Evolutionary conservation across 2,797 vertebrate genomes (phyloP).

Genomic region (Sternarchorhynchus goeldii): DNA sequence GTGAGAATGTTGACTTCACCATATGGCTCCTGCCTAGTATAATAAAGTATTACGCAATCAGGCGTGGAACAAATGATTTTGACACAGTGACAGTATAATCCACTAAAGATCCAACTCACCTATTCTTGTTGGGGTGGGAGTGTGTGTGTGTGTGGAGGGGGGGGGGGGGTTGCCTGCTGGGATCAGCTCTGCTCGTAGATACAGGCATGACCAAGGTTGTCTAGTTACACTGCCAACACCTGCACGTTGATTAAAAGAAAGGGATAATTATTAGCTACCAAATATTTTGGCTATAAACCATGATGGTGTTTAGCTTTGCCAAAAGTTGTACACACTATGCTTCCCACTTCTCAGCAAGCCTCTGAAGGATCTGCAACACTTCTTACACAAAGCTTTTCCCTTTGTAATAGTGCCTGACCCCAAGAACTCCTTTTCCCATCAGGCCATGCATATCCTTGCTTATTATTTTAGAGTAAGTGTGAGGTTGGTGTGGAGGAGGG

Average conservation of each 20-base stretch:
- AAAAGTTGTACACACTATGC: background rate
- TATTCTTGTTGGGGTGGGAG: background rate
- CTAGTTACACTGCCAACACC: background rate
- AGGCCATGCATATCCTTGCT: slow-evolving; percentile 83
- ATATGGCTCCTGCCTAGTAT: too few species aligned
- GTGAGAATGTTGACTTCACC: too few species aligned
- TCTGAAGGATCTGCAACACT: slow-evolving; percentile 62
- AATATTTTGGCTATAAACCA: background rate
- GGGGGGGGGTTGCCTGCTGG: background rate
- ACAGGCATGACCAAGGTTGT: background rate
- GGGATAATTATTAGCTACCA: background rate
- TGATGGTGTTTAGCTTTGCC: background rate
- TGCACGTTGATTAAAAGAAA: background rate
- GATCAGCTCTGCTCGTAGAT: background rate
- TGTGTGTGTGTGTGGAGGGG: too few species aligned
- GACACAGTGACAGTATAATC: background rate
- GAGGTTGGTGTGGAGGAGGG: slow-evolving; percentile 79
- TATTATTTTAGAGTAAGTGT: slow-evolving; percentile 83
- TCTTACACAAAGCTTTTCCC: slow-evolving; percentile 48
- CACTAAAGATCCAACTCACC: slow-evolving; percentile 3
- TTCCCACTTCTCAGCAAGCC: slow-evolving; percentile 29
- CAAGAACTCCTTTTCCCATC: slow-evolving; percentile 75
- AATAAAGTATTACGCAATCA: background rate
- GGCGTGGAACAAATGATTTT: background rate
- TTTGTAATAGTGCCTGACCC: slow-evolving; percentile 70